These are phyloP conservation scores for Clarias pachynema DNA, from an alignment of 2,797 vertebrate species.

Conservation along the genomic window DNA sequence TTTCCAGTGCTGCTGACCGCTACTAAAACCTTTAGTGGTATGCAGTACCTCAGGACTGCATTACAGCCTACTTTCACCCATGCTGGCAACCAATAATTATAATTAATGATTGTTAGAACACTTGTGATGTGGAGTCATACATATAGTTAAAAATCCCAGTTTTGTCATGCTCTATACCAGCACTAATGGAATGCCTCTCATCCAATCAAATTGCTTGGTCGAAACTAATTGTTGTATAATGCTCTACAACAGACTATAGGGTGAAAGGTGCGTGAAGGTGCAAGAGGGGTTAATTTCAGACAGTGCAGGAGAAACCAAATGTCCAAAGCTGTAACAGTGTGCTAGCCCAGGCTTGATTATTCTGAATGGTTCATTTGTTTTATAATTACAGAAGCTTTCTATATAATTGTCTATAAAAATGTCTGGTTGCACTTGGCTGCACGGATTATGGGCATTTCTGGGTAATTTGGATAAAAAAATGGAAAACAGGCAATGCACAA, in stretches of 20 bases:
- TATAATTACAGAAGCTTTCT: background rate
- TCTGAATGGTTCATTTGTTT: background rate
- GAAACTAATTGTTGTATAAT: background rate
- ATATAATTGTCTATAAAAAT: background rate
- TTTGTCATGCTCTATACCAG: no score
- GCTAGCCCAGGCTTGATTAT: background rate
- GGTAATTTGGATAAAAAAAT: background rate
- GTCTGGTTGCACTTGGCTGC: background rate
- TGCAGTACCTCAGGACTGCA: no score
- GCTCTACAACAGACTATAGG: background rate
- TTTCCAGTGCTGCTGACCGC: no score
- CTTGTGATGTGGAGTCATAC: no score
- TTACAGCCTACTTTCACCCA: no score
- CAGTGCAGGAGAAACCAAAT: background rate
- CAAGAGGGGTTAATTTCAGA: background rate
- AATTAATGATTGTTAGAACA: no score
- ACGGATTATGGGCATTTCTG: background rate
- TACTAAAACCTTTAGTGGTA: no score
- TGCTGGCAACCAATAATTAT: no score
- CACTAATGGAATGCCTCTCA: no score
- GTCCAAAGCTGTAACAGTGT: background rate
- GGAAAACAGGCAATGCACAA: constrained; percentile 2
- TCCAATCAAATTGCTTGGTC: no score
- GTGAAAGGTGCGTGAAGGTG: background rate
- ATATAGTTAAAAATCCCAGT: no score